Evolutionary conservation across 1,140 invertebrate genomes (phyloP), one percentile per base, ranked within the genome.

Genomic region (Habropoda laboriosa): DNA sequence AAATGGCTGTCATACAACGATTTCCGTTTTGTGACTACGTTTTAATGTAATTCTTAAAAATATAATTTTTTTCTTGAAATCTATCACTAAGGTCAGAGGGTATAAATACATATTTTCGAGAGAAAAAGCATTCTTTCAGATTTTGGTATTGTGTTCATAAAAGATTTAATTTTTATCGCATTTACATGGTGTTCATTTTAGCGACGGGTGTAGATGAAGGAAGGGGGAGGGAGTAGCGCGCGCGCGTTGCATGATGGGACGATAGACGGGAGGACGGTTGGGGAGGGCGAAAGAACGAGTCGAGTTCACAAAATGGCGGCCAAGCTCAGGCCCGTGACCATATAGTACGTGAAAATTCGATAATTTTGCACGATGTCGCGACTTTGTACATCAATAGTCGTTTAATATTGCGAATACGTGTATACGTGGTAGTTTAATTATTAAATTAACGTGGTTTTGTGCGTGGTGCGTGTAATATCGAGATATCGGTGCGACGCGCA

Each of bases 281-380:
- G 79, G 82, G 85, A 90, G 81, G 76, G 82, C 82, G 87, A 82
- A 86, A 88, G 84, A 89, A 89, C 90, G 80, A 90, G 89, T 83
- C 77, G 80, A 86, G 83, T 88, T 87, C 90, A 92, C 83, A 92
- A 92, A 91, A 92, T 92, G 91, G 91, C 89, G 87, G 90, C 87
- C 82, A 86, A 87, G 85, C 89, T 87, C 73, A 61, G 61, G 79
- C 77, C 83, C 45, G 85, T 86, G 89, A 89, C 72, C 91, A 92
- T 92, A 91, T 90, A 92, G 91, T 90, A 88, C 89, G 86, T 68
- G 88, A 85, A 87, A 89, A 87, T 91, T 89, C 67, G 82, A 89
- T 86, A 86, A 84, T 89, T 91, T 89, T 87, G 72, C 83, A 85
- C 81, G 74, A 92, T 91, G 91, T 89, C 82, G 82, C 45, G 68